phyloP scores from a whole-genome alignment of 2,113 vertebrate genomes.

The Fregata magnificens region DNA sequence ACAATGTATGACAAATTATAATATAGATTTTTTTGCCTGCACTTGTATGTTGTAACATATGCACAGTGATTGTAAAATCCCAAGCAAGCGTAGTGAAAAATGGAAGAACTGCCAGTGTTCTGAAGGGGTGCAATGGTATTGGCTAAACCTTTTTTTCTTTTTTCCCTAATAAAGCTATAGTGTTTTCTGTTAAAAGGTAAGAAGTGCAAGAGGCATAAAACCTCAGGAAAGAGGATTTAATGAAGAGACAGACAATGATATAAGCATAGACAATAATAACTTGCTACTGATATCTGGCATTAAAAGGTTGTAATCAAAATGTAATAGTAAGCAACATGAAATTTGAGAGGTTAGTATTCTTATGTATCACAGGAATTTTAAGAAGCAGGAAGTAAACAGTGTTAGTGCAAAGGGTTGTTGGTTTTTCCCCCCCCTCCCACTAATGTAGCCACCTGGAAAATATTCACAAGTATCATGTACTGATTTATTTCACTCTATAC shows the following conservation, averaged over 20 bases:
- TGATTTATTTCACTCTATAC: constrained; percentile 57
- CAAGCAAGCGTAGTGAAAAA: constrained; percentile 1
- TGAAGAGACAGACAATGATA: background rate
- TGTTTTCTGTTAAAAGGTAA: constrained; percentile 23
- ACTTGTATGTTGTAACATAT: constrained; percentile 65
- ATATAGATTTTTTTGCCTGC: constrained; percentile 66
- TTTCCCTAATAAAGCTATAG: constrained; percentile 16
- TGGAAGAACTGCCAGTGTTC: background rate
- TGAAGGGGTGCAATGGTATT: constrained; percentile 36
- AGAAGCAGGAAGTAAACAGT: constrained; percentile 55
- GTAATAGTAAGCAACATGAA: constrained; percentile 51
- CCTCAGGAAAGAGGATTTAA: background rate
- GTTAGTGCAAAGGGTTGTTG: constrained; percentile 61
- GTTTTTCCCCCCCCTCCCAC: too few relatives aligned
- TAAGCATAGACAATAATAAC: constrained; percentile 24
- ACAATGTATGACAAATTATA: constrained; percentile 62
- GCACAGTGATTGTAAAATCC: constrained; percentile 67
- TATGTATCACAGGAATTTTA: constrained; percentile 60
- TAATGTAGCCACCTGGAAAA: constrained; percentile 68
- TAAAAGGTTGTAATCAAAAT: constrained; percentile 65
- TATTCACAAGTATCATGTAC: constrained; percentile 56
- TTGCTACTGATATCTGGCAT: constrained; percentile 49
- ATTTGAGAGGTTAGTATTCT: constrained; percentile 62
- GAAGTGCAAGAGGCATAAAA: constrained; percentile 25
- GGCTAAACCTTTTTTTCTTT: constrained; percentile 2